Base-by-base conservation (phyloP, 2,113 vertebrate species). In the Osmerus mordax region DNA sequence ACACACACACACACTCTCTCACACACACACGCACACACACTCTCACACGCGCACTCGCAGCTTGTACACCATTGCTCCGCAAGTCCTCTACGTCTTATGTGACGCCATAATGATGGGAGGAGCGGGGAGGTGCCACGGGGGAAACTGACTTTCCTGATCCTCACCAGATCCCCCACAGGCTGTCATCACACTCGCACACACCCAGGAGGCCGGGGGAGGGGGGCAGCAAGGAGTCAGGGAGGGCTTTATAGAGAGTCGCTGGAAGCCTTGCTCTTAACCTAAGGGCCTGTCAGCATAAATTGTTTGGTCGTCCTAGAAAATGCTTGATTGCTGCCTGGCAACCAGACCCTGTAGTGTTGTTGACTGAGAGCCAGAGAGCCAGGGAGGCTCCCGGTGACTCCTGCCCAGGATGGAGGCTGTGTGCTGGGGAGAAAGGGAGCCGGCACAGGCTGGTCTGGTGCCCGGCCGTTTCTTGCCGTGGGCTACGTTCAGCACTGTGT, bases 81-180 rank as follows among this genome's bases (percentile, higher is more conserved):
- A 80, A 72, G 70, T 76, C 79, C 79, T 32, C 77, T 86, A 78
- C 76, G 80, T 83, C 73, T 75, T 88, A 85, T 87, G 84, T 21
- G 36, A 69, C 74, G 79, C 70, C 75, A 66, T 73, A 74, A 79
- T 81, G 77, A 78, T 75, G 16, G 32, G 72, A 67, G 70, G 55
- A 70, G 71, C 1, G 3, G 72, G 76, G 53, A 9, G 32, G 63
- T 54, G 69, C 74, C 64, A 63, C n/a, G 15, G 56, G 36, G 53
- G 77, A 72, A 58, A 62, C 56, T 65, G 36, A 52, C 36, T 51
- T 66, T 72, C 83, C 77, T 76, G 76, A 84, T 79, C 65, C 67
- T 75, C 60, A 69, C 29, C 23, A 67, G 56, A 75, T 74, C 74
- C 74, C 84, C 84, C 7, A 3, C 72, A 63, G 41, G 54, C 69